These are phyloP conservation scores for Microctonus brassicae DNA, from an alignment of 2,888 invertebrate species.

Conservation along the genomic window DNA sequence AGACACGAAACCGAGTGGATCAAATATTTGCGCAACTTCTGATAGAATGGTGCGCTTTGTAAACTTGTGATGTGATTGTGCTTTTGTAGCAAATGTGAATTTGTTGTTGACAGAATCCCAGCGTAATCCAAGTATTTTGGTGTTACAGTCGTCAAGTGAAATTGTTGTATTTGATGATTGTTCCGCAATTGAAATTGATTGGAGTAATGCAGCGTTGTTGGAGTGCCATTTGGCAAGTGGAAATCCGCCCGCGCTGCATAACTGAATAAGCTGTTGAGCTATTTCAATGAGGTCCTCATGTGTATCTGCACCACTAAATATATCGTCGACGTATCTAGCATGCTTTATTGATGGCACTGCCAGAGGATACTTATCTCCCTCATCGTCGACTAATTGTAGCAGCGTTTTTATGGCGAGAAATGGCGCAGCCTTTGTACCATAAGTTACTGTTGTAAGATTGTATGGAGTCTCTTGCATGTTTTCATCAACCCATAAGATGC, in stretches of 20 bases:
- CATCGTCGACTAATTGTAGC: slow-evolving; percentile 26
- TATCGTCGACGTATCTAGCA: slow-evolving; percentile 37
- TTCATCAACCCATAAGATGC: too few species aligned
- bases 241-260: slow-evolving; percentile 35
- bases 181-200: background rate
- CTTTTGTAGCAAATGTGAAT: too few species aligned
- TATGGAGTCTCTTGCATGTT: too few species aligned
- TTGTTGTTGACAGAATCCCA: too few species aligned
- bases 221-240: slow-evolving; percentile 13
- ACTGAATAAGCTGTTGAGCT: slow-evolving; percentile 19
- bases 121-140: too few species aligned
- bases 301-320: slow-evolving; percentile 33
- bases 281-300: slow-evolving; percentile 13
- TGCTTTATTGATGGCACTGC: slow-evolving; percentile 12
- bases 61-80: too few species aligned
- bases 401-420: slow-evolving; percentile 26
- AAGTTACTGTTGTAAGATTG: slow-evolving; percentile 21
- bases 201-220: background rate
- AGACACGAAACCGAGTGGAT: too few species aligned
- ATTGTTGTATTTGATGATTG: too few species aligned
- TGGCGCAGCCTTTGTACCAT: slow-evolving; percentile 33
- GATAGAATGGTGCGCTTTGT: too few species aligned
- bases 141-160: too few species aligned
- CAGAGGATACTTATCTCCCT: slow-evolving; percentile 25
- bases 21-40: too few species aligned